Evolutionary conservation across 2,888 invertebrate species (phyloP).

Genomic region (Yponomeuta malinellus): DNA sequence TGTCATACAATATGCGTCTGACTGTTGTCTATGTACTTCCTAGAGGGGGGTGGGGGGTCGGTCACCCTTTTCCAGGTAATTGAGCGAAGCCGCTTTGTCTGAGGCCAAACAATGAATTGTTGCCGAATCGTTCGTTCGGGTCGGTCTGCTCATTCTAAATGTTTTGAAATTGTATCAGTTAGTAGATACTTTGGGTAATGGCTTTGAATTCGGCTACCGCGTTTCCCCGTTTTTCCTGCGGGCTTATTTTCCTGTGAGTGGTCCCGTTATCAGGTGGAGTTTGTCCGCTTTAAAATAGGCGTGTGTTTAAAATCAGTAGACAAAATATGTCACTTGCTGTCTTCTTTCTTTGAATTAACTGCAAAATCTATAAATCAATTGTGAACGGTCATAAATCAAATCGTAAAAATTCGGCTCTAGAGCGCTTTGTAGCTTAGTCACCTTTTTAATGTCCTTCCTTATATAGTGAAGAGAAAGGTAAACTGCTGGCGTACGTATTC

Average conservation of each 20-base stretch:
- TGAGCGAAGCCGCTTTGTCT: background rate
- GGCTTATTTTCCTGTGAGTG: background rate
- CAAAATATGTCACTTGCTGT: background rate
- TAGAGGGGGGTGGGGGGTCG: background rate
- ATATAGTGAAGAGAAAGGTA: too few relatives aligned
- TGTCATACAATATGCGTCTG: too few relatives aligned
- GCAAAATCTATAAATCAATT: background rate
- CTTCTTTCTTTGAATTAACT: background rate
- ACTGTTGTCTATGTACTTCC: too few relatives aligned
- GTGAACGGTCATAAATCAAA: background rate
- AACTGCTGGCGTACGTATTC: too few relatives aligned
- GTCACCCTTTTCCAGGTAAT: background rate
- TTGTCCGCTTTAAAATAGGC: too few relatives aligned
- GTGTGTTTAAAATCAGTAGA: too few relatives aligned
- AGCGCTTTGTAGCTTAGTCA: background rate
- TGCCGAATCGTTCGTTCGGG: background rate
- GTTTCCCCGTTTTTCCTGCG: background rate
- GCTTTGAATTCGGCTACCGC: background rate
- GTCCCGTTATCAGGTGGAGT: too few relatives aligned
- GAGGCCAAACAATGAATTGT: slow-evolving; percentile 1
- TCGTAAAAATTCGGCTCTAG: background rate
- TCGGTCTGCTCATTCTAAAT: background rate
- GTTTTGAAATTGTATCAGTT: background rate
- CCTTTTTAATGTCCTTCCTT: too few relatives aligned
- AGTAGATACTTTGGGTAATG: background rate